Base-by-base conservation (phyloP, 2,113 vertebrate genomes). In the Rhabdornis inornatus region DNA sequence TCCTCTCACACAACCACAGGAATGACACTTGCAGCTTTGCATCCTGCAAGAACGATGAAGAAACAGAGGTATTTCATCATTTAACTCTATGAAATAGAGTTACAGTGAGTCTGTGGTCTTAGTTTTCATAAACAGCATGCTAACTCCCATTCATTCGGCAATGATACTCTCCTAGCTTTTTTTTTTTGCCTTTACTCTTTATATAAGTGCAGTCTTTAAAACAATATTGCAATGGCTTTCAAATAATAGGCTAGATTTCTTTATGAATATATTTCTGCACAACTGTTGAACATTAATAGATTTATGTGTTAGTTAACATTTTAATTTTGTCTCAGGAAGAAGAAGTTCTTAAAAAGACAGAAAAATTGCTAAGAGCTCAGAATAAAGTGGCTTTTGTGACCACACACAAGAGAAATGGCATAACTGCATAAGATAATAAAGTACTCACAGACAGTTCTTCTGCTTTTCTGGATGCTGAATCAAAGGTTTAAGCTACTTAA, bases 401-500 rank as follows among this genome's bases (percentile, higher is more conserved):
- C 8, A 70, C 21, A 35, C 31, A 52, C 6, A 78, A 52, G n/a
- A 93, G 44, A 87, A 89, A 37, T 50, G 90, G n/a, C 55, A 52
- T 71, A 64, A 74, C 37, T 35, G 50, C 71, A 24, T 68, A 28
- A 40, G 75, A 91, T 23, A 95, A 77, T 10, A 83, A 93, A 75
- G 66, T 78, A 61, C 35, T 47, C 60, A n/a, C 28, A 59, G 49
- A 70, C 9, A 78, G 31, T 55, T 40, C 30, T 42, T 19, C 61
- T 72, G 60, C 33, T 76, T 84, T 78, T 78, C 83, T 83, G 50
- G 72, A 94, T 49, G 56, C 87, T 91, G 84, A 97, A 83, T 55
- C 60, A 88, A 97, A 97, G 89, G 88, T 97, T 94, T 91, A 83
- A 87, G 16, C 49, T 79, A 20, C 20, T 74, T 59, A 49, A 3